Evolutionary conservation across 2,797 vertebrate genomes (phyloP), one percentile per base, ranked within the genome.

Genomic region (Helicolenus hilgendorfi): DNA sequence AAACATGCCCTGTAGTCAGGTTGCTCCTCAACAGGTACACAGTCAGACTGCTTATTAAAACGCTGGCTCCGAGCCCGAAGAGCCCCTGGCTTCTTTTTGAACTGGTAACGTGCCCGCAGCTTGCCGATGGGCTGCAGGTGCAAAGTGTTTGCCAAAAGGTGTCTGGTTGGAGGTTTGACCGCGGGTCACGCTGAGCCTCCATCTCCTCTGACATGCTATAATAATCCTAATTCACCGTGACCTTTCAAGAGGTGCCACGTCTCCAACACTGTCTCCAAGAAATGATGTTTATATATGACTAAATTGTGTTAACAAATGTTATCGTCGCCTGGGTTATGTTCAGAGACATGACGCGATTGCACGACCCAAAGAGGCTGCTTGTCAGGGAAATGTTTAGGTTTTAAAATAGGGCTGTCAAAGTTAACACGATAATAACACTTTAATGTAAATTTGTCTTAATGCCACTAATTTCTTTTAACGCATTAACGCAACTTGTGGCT

Each of bases 31-130:
- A 89, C 90, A 87, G 84, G 75, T 83, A 22, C 87, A 58, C 86
- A 31, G 77, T 84, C 82, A 79, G 81, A 71, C 74, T 88, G 83
- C 89, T 89, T 83, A 95, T 94, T 95, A 93, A 92, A 94, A 88
- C 35, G 31, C 6, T 85, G 88, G 89, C 94, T 85, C 3, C 0
- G 0, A 84, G 84, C 84, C 89, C 36, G 20, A 78, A 58, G 7
- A 79, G 79, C 80, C 63, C 45, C 62, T 2, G 70, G 83, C 64
- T 22, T 27, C 45, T 41, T 72, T 26, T 26, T 60, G 20, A 79
- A 11, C 76, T 27, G 55, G 72, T 11, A 41, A 64, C 1, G 1
- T 1, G 75, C 65, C 84, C 38, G 49, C 62, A 78, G 87, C 69
- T 64, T 7, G 53, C 63, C 11, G 63, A 56, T 6, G 69, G 81